These are phyloP conservation scores for Alloplasta piceator DNA, from an alignment of 2,888 invertebrate genomes.

Conservation along the genomic window DNA sequence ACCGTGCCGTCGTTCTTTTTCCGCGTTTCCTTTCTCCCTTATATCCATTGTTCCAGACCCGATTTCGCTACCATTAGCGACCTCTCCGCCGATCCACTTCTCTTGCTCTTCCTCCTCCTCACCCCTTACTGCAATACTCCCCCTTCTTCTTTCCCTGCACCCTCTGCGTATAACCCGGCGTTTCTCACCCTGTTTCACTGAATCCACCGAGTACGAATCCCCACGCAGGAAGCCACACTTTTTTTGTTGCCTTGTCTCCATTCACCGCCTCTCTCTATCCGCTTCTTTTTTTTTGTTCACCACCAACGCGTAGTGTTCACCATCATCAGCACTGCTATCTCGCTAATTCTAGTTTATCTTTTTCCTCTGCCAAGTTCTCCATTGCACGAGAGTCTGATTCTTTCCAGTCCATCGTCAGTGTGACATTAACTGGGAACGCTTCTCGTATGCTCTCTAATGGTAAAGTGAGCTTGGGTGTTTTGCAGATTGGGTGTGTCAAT, in stretches of 20 bases:
- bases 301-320: slow-evolving; percentile 48
- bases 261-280: slow-evolving; percentile 48
- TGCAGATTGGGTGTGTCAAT: background rate
- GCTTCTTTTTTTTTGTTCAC: slow-evolving; percentile 59
- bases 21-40: slow-evolving; percentile 71
- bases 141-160: slow-evolving; percentile 47
- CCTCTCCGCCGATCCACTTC: slow-evolving; percentile 66
- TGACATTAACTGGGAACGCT: background rate
- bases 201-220: slow-evolving; percentile 41
- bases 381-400: slow-evolving; percentile 33
- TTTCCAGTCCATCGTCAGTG: slow-evolving; percentile 20
- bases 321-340: slow-evolving; percentile 58
- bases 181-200: slow-evolving; percentile 56
- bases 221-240: slow-evolving; percentile 54
- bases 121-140: slow-evolving; percentile 50
- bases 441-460: background rate
- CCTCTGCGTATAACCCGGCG: slow-evolving; percentile 45
- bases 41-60: slow-evolving; percentile 74
- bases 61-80: slow-evolving; percentile 74
- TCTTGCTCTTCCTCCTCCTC: slow-evolving; percentile 35
- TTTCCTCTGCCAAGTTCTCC: slow-evolving; percentile 37
- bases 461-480: background rate
- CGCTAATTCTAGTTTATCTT: slow-evolving; percentile 58
- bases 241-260: slow-evolving; percentile 51
- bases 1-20: slow-evolving; percentile 51